Evolutionary conservation across 2,888 invertebrate species (phyloP).

Genomic region (Ophion ventricosus): DNA sequence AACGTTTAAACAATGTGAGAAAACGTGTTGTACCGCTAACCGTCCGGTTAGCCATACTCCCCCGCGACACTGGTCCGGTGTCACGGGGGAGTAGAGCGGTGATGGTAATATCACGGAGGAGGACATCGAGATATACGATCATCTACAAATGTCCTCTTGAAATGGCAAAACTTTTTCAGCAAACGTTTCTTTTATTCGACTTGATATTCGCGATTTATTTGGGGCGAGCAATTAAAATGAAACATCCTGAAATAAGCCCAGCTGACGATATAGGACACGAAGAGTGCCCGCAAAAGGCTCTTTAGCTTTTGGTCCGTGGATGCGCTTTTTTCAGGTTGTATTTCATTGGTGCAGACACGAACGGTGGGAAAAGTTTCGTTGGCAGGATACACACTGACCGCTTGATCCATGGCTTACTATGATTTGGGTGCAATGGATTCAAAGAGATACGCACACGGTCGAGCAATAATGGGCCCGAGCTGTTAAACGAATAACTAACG

Average conservation of each 20-base stretch:
- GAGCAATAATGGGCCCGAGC: conserved; percentile 57
- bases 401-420: conserved; percentile 30
- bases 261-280: neutral
- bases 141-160: neutral
- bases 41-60: too few relatives aligned
- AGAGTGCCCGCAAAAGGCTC: conserved; percentile 51
- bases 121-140: neutral
- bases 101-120: too few relatives aligned
- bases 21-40: too few relatives aligned
- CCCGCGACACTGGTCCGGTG: too few relatives aligned
- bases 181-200: neutral
- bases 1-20: too few relatives aligned
- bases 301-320: conserved; percentile 33
- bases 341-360: conserved; percentile 60
- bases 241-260: neutral
- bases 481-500: conserved; percentile 64
- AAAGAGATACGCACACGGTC: conserved; percentile 50
- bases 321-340: conserved; percentile 61
- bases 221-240: neutral
- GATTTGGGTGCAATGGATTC: conserved; percentile 18
- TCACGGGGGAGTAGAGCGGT: too few relatives aligned
- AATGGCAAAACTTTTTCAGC: too few relatives aligned
- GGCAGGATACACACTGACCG: conserved; percentile 47
- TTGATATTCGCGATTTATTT: neutral
- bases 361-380: conserved; percentile 60